Evolutionary conservation across 2,888 invertebrate genomes (phyloP), one percentile per base, ranked within the genome.

Genomic region (Mythimna albipuncta): DNA sequence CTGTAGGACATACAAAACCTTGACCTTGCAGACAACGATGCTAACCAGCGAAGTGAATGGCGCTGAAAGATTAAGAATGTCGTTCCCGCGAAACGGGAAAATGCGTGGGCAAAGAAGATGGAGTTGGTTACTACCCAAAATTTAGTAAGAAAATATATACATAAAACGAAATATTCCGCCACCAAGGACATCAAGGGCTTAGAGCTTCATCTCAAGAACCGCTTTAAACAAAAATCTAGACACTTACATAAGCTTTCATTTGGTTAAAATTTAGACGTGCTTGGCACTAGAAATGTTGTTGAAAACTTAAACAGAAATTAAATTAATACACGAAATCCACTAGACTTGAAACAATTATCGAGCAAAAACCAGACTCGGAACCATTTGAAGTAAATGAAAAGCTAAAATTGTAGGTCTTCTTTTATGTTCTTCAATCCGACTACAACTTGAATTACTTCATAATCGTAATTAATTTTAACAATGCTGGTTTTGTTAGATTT

Each of bases 311-410:
- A 13, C 69, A 69, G 19, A 54, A 59, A 77, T 77, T 77, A 32
- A 69, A 55, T 77, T 13, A 64, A 64, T 59, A 47, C 38, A 47
- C 19, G 47, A 64, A 78, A 58, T 38, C 26, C 72, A 64, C 52
- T 54, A 79, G 75, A 72, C 72, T 72, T 47, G 75, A 75, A 72
- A 78, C 11, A 78, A 75, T 79, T 64, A 64, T 72, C 38, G 47
- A 72, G 75, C 19, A 10, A 72, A 72, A 72, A 21, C 72, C 62
- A 38, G 19, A 21, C 35, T 77, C 26, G 11, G 44, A 75, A 38
- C 44, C 16, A 72, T 72, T 75, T 59, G 9, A 78, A 72, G 38
- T 64, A 54, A 59, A 64, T 77, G 21, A 62, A 55, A 72, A 59
- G 52, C 10, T 54, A n/a, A 59, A 47, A 47, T 21, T 77, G 10